Evolutionary conservation across 1,140 invertebrate species (phyloP), one percentile per base, ranked within the genome.

Genomic region (Melanaphis sacchari): DNA sequence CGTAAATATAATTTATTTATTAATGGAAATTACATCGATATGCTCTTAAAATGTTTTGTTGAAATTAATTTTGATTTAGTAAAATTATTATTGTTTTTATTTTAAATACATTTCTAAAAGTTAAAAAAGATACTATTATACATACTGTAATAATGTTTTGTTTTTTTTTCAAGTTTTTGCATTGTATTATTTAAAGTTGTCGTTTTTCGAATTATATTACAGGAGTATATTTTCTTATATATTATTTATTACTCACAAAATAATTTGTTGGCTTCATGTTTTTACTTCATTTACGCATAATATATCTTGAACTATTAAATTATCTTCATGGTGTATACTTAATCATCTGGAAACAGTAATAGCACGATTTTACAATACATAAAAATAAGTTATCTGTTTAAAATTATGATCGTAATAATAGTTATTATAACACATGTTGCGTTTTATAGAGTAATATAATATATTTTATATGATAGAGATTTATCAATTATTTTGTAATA

Each of bases 381-480:
- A 66, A 66, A 66, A 66, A 66, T 66, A 66, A 66, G 59, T 66
- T 66, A 66, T 66, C 59, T 66, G 31, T 66, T 66, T 66, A 66
- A 66, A 66, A 66, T 66, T 66, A 66, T 66, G 59, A 66, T 31
- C 59, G 59, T 66, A n/a, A 66, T 66, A 66, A 66, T 66, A 66
- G 59, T 66, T 66, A 66, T 66, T 66, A 66, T 66, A 66, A 66
- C 59, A 66, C 59, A n/a, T 66, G 59, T 66, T 66, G 59, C 59
- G 31, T 66, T 66, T 66, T 66, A 59, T 59, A n/a, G 11, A 22
- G 31, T 15, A 66, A 31, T 66, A 54, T 54, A 49, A 18, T 18
- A 54, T 54, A 54, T 0, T 26, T 8, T 54, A 54, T 54, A 54
- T 54, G 31, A n/a, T n/a, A 66, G 31, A 66, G n/a, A 66, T 66